phyloP scores from a whole-genome alignment of 2,113 vertebrate species.

The Hippoglossus stenolepis region DNA sequence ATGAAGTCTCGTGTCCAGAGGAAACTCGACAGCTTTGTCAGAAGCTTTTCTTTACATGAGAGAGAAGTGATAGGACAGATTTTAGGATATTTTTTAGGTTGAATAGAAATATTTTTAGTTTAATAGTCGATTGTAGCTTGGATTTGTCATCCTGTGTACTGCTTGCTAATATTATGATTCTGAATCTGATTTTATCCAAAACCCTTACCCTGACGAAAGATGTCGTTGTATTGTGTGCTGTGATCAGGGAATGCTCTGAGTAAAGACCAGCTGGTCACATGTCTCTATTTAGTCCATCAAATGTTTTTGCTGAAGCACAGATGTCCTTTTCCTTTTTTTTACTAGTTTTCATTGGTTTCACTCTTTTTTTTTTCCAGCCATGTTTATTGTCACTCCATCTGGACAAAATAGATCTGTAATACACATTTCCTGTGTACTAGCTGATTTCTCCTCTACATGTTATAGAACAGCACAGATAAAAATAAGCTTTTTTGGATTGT shows the following conservation, averaged over 20 bases:
- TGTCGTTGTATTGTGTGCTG: not conserved
- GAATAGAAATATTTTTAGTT: too few relatives aligned
- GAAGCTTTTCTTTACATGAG: slow-evolving; percentile 69
- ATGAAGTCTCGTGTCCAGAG: slow-evolving; percentile 68
- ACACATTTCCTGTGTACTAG: too few relatives aligned
- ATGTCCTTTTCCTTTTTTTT: too few relatives aligned
- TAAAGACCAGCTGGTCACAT: not conserved
- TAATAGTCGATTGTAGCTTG: too few relatives aligned
- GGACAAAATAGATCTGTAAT: too few relatives aligned
- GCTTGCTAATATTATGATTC: not conserved
- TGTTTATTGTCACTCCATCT: too few relatives aligned
- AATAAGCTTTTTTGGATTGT: not conserved
- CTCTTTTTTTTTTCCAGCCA: too few relatives aligned
- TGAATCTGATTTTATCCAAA: not conserved
- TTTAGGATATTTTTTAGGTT: too few relatives aligned
- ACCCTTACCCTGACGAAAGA: not conserved
- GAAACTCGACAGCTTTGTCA: slow-evolving; percentile 56
- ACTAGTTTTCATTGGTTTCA: too few relatives aligned
- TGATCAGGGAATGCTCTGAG: not conserved
- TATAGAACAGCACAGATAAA: too few relatives aligned
- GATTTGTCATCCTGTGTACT: not conserved
- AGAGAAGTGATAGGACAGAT: not conserved
- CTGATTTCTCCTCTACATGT: too few relatives aligned
- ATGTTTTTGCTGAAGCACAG: not conserved
- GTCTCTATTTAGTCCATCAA: not conserved